Evolutionary conservation across 2,113 vertebrate species (phyloP).

Genomic region (Sapayoa aenigma): DNA sequence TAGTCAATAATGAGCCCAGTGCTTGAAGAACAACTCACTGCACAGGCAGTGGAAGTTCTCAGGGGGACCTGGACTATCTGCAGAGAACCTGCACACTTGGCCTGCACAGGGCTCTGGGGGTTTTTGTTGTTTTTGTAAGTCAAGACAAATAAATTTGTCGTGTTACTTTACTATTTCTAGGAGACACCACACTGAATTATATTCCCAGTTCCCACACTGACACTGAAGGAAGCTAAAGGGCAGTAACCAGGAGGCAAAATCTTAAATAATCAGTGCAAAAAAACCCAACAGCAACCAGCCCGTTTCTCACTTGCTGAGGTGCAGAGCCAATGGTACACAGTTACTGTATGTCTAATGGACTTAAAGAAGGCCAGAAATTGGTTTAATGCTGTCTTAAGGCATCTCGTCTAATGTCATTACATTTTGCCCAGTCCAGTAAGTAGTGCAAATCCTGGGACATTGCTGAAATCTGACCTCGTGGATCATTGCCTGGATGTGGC

Average conservation of each 20-base stretch:
- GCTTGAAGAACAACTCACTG: background rate
- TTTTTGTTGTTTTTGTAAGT: background rate
- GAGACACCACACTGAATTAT: background rate
- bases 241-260: background rate
- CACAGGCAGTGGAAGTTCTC: background rate
- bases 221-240: background rate
- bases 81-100: background rate
- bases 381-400: slow-evolving; percentile 42
- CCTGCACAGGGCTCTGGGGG: background rate
- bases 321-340: background rate
- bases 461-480: background rate
- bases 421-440: background rate
- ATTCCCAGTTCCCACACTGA: background rate
- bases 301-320: background rate
- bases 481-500: background rate
- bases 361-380: background rate
- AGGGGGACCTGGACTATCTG: background rate
- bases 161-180: background rate
- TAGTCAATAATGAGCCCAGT: background rate
- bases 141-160: background rate
- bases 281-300: background rate
- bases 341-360: background rate
- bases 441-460: background rate
- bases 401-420: background rate
- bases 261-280: background rate